These are phyloP conservation scores for Eidolon helvum DNA, from an alignment of 2,113 vertebrate genomes.

Conservation along the genomic window DNA sequence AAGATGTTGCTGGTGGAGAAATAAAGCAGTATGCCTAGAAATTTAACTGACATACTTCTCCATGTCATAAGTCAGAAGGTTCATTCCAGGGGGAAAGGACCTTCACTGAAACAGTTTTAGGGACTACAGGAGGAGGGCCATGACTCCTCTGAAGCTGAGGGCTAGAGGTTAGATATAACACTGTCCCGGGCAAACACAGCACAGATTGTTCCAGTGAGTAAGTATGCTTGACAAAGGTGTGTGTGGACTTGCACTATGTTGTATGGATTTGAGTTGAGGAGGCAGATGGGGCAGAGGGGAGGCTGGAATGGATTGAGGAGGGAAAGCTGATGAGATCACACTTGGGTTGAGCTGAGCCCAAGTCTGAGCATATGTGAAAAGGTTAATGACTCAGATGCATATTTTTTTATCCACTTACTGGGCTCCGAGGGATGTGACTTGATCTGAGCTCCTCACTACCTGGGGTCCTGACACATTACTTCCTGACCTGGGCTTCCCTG, in stretches of 20 bases:
- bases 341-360: neutral
- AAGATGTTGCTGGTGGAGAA: neutral
- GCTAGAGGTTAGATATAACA: neutral
- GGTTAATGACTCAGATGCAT: neutral
- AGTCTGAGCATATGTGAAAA: neutral
- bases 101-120: neutral
- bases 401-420: neutral
- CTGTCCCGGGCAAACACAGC: neutral
- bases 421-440: neutral
- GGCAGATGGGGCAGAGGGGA: rapidly evolving
- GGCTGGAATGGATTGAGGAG: rapidly evolving
- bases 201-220: neutral
- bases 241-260: neutral
- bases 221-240: rapidly evolving
- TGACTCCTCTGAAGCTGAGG: no score
- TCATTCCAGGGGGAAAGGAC: no score
- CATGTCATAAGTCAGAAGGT: neutral
- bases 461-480: neutral
- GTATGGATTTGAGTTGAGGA: neutral
- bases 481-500: neutral
- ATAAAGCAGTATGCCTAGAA: rapidly evolving
- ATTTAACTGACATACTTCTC: no score
- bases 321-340: neutral
- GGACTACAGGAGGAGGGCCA: neutral
- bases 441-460: rapidly evolving